Conservation (phyloP, 1,140 invertebrate genomes). For the Drosophila yakuba region DNA sequence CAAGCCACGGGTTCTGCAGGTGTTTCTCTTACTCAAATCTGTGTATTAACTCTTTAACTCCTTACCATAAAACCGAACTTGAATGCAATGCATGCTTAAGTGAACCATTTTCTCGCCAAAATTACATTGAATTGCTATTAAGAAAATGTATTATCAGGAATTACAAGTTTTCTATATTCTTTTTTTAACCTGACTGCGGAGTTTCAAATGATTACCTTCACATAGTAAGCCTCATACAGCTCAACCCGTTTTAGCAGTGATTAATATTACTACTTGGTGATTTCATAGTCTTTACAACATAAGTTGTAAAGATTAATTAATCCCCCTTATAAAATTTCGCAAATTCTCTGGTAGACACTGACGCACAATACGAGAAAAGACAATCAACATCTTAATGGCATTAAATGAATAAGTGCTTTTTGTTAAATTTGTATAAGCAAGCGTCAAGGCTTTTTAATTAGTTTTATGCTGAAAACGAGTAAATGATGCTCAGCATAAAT, state of each 20-base stretch:
- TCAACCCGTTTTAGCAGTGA: neutral
- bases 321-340: conserved; percentile 1
- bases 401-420: conserved; percentile 18
- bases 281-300: neutral
- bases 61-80: neutral
- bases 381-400: conserved; percentile 40
- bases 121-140: too few relatives aligned
- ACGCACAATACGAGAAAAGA: conserved; percentile 5
- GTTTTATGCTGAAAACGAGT: conserved; percentile 51
- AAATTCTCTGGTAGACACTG: conserved; percentile 12
- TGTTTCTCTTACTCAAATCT: conserved; percentile 8
- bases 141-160: too few relatives aligned
- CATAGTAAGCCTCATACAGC: too few relatives aligned
- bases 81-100: neutral
- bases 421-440: conserved; percentile 13
- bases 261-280: neutral
- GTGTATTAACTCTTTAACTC: conserved; percentile 28
- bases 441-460: conserved; percentile 56
- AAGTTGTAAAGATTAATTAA: conserved; percentile 4
- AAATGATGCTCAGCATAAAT: conserved; percentile 52
- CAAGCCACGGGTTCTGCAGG: conserved; percentile 3
- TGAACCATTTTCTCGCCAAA: neutral
- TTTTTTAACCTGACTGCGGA: too few relatives aligned
- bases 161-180: too few relatives aligned
- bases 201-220: too few relatives aligned